A percentile compares a stretch with the other conserved stretches of the same genome.
These are phyloP conservation scores for Abramis brama DNA, from an alignment of 2,113 vertebrate genomes.

Conservation along the genomic window DNA sequence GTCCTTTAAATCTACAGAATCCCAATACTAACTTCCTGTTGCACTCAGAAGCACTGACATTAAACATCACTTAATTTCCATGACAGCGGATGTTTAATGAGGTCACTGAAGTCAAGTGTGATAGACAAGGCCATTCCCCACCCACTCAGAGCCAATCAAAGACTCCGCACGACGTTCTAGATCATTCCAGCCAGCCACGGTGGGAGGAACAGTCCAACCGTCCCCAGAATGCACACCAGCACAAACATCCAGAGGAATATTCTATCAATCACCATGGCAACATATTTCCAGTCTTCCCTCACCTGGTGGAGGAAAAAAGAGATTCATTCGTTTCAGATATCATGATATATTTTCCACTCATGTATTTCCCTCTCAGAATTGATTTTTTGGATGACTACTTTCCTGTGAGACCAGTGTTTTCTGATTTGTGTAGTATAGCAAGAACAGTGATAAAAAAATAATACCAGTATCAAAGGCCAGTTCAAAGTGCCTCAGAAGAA, in stretches of 20 bases:
- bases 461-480: not conserved
- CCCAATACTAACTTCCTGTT: not conserved
- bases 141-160: conserved; percentile 3
- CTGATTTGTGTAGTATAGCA: not conserved
- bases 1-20: not conserved
- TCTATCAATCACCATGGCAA: conserved; percentile 98
- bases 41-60: not conserved
- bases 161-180: conserved; percentile 64
- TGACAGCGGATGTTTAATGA: conserved; percentile 22
- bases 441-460: conserved; percentile 18
- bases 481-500: not conserved
- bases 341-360: conserved; percentile 58
- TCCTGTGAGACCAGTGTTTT: conserved; percentile 30
- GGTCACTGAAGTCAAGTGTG: conserved; percentile 21
- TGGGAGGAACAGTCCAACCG: conserved; percentile 93
- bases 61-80: conserved; percentile 18
- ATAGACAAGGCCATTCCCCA: conserved; percentile 33
- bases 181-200: conserved; percentile 98
- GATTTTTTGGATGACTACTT: conserved; percentile 59
- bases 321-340: conserved; percentile 58
- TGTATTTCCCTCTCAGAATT: conserved; percentile 69
- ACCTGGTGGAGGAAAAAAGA: conserved; percentile 77
- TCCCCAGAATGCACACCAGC: conserved; percentile 93
- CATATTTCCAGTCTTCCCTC: conserved; percentile 98
- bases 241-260: conserved; percentile 99